Base-by-base conservation (phyloP, 2,113 vertebrate genomes). In the Myotis davidii region DNA sequence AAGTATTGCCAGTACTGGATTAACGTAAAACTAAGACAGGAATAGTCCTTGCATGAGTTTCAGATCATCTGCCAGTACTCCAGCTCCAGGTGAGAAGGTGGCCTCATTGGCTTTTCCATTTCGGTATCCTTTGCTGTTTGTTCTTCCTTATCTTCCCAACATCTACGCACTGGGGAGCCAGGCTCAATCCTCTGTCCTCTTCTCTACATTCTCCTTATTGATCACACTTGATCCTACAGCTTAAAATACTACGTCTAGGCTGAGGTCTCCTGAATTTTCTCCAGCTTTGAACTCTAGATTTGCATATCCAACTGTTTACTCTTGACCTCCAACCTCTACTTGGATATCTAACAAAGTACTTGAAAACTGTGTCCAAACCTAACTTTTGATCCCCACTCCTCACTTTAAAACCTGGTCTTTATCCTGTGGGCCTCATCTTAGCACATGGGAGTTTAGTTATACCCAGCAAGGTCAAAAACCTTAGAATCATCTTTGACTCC, bases 121-220 rank as follows among this genome's bases (percentile, higher is more conserved):
- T 76, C 6, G 0, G 67, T 9, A 10, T 14, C 50, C 69, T 34
- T 10, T 79, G 83, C 83, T 70, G 11, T 21, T n/a, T 70, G 16
- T 21, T 52, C 56, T 65, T 50, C 65, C 42, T 42, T 16, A 21
- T 48, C 64, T 64, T 73, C 20, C 29, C 85, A 29, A 2, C 29
- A 34, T 37, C 39, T 56, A 14, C 5, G 12, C 3, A 18, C 8
- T 0, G 6, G 11, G 18, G 16, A 3, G n/a, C 39, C 48, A 6
- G 21, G 25, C 17, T n/a, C 65, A 12, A 1, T 14, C 59, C 23
- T 61, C 4, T 6, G 48, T 54, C 54, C 9, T 59, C 65, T 18
- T 70, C 50, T 12, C 29, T 25, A 9, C 21, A 50, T 11, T 64
- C 20, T 42, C 10, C 23, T 45, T 25, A 34, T 1, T 6, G 6